Percentiles rank a stretch among this genome's conserved stretches.
phyloP scores from a whole-genome alignment of 2,113 vertebrate species.

The Syngnathoides biaculeatus region DNA sequence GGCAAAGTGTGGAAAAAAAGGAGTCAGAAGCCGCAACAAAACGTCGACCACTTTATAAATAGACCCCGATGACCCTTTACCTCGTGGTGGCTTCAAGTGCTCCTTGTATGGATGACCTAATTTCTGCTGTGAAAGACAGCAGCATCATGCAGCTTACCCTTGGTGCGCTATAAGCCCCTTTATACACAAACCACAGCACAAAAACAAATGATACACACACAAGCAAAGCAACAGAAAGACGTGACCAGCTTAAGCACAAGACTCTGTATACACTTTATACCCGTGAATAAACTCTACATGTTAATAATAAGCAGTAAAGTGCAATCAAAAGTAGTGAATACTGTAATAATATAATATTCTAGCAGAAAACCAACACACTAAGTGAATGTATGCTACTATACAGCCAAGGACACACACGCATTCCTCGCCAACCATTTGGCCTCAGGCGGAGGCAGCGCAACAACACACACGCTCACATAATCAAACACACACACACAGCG shows the following conservation, averaged over 20 bases:
- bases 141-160: not conserved
- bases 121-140: slow-evolving; percentile 6
- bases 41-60: slow-evolving; percentile 38
- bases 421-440: slow-evolving; percentile 33
- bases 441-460: slow-evolving; percentile 28
- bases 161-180: not conserved
- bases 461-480: not conserved
- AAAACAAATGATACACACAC: not conserved
- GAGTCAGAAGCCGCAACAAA: slow-evolving; percentile 3
- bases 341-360: not conserved
- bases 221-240: not conserved
- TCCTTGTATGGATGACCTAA: slow-evolving; percentile 30
- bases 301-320: not conserved
- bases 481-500: slow-evolving; percentile 18
- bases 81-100: slow-evolving; percentile 33
- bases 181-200: not conserved
- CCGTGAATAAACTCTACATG: not conserved
- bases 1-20: not conserved
- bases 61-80: slow-evolving; percentile 27
- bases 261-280: not conserved
- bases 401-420: slow-evolving; percentile 22
- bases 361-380: not conserved
- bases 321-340: not conserved
- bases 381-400: slow-evolving; percentile 32
- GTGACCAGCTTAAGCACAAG: not conserved